Evolutionary conservation across 2,888 invertebrate species (phyloP).

Genomic region (Epicampocera succincta): DNA sequence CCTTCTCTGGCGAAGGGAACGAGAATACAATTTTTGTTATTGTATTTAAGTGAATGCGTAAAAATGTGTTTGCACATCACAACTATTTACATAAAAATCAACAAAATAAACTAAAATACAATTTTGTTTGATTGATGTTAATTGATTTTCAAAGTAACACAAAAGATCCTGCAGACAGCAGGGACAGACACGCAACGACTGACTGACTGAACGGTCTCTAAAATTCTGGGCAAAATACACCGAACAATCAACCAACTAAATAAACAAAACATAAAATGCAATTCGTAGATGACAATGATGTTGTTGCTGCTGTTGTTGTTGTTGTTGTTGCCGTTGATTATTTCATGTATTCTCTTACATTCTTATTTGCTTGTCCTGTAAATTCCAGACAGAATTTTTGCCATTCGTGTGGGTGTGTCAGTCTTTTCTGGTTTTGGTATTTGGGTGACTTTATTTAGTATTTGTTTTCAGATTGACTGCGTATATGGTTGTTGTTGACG

Average conservation of each 20-base stretch:
- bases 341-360: slow-evolving; percentile 65
- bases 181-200: neutral
- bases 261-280: slow-evolving; percentile 64
- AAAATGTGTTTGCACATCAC: slow-evolving; percentile 30
- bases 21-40: neutral
- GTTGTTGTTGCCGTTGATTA: slow-evolving; percentile 52
- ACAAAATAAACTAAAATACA: slow-evolving; percentile 63
- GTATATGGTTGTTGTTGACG: slow-evolving; percentile 29
- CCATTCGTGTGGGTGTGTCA: neutral
- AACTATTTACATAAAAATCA: slow-evolving; percentile 65
- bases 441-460: slow-evolving; percentile 58
- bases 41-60: slow-evolving; percentile 33
- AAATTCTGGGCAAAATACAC: slow-evolving; percentile 19
- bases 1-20: neutral
- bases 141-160: slow-evolving; percentile 81
- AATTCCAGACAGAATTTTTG: slow-evolving; percentile 41
- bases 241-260: slow-evolving; percentile 47
- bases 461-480: slow-evolving; percentile 42
- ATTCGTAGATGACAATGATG: slow-evolving; percentile 60
- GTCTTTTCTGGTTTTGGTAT: slow-evolving; percentile 10
- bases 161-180: slow-evolving; percentile 48
- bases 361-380: slow-evolving; percentile 47
- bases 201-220: slow-evolving; percentile 12
- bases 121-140: slow-evolving; percentile 81
- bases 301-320: slow-evolving; percentile 33